phyloP scores from a whole-genome alignment of 2,113 vertebrate species.

The Labeo rohita region DNA sequence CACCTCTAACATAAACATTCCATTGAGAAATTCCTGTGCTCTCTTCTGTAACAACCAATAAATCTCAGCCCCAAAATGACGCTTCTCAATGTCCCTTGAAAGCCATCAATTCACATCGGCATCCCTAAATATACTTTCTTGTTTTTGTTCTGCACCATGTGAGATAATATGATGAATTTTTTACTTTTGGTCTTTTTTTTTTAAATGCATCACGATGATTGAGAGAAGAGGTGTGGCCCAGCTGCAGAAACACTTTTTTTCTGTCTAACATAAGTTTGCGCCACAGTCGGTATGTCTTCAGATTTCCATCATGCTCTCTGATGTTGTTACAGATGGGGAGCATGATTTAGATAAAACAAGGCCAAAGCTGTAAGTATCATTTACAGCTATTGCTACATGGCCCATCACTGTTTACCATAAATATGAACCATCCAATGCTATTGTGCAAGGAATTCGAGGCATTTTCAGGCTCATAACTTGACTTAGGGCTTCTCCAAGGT shows the following conservation, averaged over 20 bases:
- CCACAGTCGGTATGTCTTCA: neutral
- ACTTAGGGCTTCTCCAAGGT: constrained; percentile 40
- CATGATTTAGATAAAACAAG: neutral
- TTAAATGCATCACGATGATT: neutral
- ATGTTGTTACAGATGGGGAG: neutral
- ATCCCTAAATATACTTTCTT: constrained; percentile 23
- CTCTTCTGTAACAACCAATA: constrained; percentile 60
- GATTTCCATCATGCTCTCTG: neutral
- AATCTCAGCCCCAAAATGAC: constrained; percentile 63
- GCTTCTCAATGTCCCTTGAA: constrained; percentile 42
- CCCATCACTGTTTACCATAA: constrained; percentile 32
- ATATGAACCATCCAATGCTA: constrained; percentile 39
- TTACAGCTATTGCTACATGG: constrained; percentile 22
- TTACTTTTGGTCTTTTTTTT: neutral
- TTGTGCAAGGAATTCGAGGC: constrained; percentile 49
- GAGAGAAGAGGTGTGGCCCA: neutral
- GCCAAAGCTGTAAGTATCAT: constrained; percentile 35
- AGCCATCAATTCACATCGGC: neutral
- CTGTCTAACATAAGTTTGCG: neutral
- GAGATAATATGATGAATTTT: constrained; percentile 23
- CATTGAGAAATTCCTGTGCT: constrained; percentile 64
- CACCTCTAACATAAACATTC: constrained; percentile 65
- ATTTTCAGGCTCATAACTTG: constrained; percentile 53
- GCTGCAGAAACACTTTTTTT: neutral
- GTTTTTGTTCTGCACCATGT: constrained; percentile 25